These are phyloP conservation scores for Tetheella fluctuosa DNA, from an alignment of 2,888 invertebrate genomes.

Conservation along the genomic window DNA sequence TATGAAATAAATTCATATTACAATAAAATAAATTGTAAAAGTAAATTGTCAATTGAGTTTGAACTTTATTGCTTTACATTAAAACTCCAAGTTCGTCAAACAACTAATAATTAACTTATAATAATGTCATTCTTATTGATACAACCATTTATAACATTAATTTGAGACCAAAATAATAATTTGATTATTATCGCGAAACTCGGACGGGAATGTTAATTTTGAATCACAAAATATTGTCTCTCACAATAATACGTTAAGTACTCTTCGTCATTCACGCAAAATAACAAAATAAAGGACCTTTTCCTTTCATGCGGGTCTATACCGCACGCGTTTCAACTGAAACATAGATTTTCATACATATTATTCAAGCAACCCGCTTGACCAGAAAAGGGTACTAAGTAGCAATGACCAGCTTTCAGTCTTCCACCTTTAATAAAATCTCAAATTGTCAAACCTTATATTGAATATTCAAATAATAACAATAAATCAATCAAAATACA, in stretches of 20 bases:
- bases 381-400: not conserved
- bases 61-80: constrained; percentile 19
- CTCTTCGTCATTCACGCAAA: not conserved
- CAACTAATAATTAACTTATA: constrained; percentile 16
- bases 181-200: constrained; percentile 47
- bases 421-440: constrained; percentile 62
- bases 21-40: constrained; percentile 16
- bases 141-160: constrained; percentile 57
- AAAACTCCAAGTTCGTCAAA: constrained; percentile 15
- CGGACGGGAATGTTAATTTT: constrained; percentile 71
- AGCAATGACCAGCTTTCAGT: constrained; percentile 61
- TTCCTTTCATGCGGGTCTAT: not conserved
- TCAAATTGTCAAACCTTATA: constrained; percentile 53
- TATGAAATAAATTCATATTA: constrained; percentile 22
- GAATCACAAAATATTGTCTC: constrained; percentile 51
- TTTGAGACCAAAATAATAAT: constrained; percentile 69
- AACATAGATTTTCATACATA: not conserved
- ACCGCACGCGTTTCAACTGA: no score
- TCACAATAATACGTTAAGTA: not conserved
- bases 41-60: constrained; percentile 31
- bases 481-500: constrained; percentile 18
- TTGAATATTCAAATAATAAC: constrained; percentile 13
- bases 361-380: not conserved
- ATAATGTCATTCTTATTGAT: constrained; percentile 63
- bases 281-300: not conserved